These are phyloP conservation scores for Lacerta viridis DNA, from an alignment of 2,797 vertebrate genomes.

Conservation along the genomic window DNA sequence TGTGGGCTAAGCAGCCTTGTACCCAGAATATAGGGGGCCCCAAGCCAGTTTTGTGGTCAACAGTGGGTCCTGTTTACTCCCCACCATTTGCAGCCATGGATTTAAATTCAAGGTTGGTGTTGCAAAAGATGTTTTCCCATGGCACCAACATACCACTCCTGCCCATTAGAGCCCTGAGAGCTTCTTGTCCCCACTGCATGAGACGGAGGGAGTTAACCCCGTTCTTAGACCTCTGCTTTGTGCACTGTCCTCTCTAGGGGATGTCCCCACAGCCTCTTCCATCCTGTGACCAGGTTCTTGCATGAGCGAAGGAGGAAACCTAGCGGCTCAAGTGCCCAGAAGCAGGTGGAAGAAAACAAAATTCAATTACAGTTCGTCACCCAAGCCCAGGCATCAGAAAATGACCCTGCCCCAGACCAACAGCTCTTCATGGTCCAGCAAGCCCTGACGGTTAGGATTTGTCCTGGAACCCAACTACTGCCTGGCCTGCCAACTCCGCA, in stretches of 20 bases:
- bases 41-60: not conserved
- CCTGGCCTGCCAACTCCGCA: not conserved
- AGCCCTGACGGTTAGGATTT: not conserved
- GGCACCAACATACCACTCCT: too few species aligned
- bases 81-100: too few species aligned
- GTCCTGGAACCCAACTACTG: not conserved
- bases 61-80: not conserved
- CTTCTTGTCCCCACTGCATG: not conserved
- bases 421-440: not conserved
- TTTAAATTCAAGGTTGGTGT: not conserved
- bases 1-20: not conserved
- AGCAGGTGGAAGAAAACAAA: conserved; percentile 52
- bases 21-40: too few species aligned
- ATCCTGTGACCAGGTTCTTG: conserved; percentile 75
- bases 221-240: fast-evolving
- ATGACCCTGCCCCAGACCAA: not conserved
- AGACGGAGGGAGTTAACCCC: too few species aligned
- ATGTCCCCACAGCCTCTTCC: conserved; percentile 78
- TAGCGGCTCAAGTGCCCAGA: conserved; percentile 62
- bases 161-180: not conserved
- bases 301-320: conserved; percentile 62
- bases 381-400: conserved; percentile 3
- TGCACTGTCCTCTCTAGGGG: conserved; percentile 74
- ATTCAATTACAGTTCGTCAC: conserved; percentile 33
- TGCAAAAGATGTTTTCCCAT: not conserved